Conservation (phyloP, 2,113 vertebrate species). For the Redunca redunca region DNA sequence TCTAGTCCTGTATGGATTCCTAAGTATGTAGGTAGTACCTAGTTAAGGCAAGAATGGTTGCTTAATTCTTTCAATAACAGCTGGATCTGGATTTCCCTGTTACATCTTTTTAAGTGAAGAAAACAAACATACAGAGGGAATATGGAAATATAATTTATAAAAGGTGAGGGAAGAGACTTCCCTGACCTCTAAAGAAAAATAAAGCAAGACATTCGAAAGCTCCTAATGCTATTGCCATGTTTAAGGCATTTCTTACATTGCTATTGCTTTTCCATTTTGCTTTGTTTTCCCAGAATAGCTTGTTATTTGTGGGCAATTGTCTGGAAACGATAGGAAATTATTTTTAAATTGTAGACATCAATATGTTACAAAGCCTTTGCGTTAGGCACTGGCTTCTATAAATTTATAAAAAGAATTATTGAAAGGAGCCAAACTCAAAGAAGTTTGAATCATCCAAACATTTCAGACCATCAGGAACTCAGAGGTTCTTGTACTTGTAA, state of each 20-base stretch:
- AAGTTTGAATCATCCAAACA: background rate
- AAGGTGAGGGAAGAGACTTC: background rate
- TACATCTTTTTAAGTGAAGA: background rate
- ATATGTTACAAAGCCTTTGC: background rate
- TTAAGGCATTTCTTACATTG: background rate
- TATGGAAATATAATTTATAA: background rate
- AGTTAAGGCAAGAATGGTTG: background rate
- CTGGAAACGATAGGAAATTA: constrained; percentile 44
- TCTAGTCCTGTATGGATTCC: background rate
- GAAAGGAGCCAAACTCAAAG: background rate
- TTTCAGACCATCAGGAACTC: background rate
- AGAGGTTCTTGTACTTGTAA: background rate
- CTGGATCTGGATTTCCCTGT: background rate
- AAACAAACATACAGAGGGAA: background rate
- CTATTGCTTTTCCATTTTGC: constrained; percentile 4
- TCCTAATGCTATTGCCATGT: background rate
- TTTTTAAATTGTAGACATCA: constrained; percentile 45
- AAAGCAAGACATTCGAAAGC: background rate
- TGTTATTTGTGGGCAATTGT: constrained; percentile 45
- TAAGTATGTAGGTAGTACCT: background rate
- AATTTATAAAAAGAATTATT: constrained; percentile 27
- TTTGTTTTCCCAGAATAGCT: constrained; percentile 47
- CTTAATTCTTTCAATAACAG: background rate
- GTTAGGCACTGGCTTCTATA: constrained; percentile 11
- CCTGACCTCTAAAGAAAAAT: background rate